Percentiles rank a stretch among this genome's conserved stretches.
These are phyloP conservation scores for Hydraecia micacea DNA, from an alignment of 2,888 invertebrate species.

Conservation along the genomic window DNA sequence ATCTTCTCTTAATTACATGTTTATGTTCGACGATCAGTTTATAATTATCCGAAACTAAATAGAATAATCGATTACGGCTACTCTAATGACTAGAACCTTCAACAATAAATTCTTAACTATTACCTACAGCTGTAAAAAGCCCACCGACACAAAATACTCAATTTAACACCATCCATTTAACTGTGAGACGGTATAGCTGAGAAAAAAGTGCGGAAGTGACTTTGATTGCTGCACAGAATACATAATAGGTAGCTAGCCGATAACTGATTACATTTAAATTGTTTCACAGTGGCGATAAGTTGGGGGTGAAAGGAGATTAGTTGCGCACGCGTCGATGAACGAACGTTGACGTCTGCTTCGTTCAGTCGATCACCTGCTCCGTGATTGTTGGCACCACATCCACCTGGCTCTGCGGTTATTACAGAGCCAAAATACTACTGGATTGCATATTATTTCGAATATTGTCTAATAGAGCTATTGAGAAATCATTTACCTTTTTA, in stretches of 20 bases:
- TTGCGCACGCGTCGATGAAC: conserved; percentile 84
- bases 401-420: conserved; percentile 81
- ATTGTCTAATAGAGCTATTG: conserved; percentile 21
- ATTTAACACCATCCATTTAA: conserved; percentile 84
- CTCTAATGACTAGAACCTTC: conserved; percentile 55
- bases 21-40: conserved; percentile 49
- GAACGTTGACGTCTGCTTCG: conserved; percentile 70
- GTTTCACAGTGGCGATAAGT: conserved; percentile 73
- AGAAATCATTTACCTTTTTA: conserved; percentile 4
- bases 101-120: conserved; percentile 64
- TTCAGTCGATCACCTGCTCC: conserved; percentile 81
- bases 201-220: conserved; percentile 78
- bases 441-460: conserved; percentile 56
- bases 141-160: conserved; percentile 78
- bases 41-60: conserved; percentile 58
- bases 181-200: conserved; percentile 65
- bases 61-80: conserved; percentile 55
- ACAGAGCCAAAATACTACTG: conserved; percentile 62
- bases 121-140: conserved; percentile 64
- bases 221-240: conserved; percentile 79
- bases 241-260: conserved; percentile 71
- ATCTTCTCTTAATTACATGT: conserved; percentile 62
- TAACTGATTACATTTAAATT: conserved; percentile 73
- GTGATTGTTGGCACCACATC: conserved; percentile 61
- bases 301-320: conserved; percentile 80